Evolutionary conservation across 2,888 invertebrate species (phyloP).

Genomic region (Molanna angustata): DNA sequence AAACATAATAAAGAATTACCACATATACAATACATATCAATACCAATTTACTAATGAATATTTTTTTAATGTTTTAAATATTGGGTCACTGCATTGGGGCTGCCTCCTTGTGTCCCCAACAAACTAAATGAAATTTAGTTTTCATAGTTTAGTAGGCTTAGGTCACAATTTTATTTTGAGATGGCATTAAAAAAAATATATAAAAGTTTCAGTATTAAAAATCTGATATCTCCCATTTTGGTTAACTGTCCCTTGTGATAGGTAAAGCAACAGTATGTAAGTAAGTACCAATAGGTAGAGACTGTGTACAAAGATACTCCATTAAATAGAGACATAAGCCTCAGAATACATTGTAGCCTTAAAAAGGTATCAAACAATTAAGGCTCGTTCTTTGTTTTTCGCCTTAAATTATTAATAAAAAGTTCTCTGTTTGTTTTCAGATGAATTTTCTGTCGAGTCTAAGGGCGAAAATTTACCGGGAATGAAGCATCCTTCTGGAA

Average conservation of each 20-base stretch:
- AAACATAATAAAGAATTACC: too few relatives aligned
- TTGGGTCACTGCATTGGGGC: too few relatives aligned
- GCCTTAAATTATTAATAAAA: conserved; percentile 34
- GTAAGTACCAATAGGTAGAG: conserved; percentile 14
- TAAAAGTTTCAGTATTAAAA: too few relatives aligned
- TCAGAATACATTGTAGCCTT: conserved; percentile 33
- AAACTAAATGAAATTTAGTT: too few relatives aligned
- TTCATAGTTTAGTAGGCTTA: too few relatives aligned
- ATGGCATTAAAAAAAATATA: too few relatives aligned
- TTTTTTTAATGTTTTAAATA: too few relatives aligned
- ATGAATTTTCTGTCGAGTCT: conserved; percentile 22
- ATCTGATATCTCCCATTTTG: conserved; percentile 18
- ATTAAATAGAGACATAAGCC: conserved; percentile 33
- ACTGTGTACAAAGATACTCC: conserved; percentile 30
- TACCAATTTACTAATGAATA: too few relatives aligned
- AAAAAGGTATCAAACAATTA: conserved; percentile 34
- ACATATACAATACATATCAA: too few relatives aligned
- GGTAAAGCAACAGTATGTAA: conserved; percentile 12
- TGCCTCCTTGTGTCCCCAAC: too few relatives aligned
- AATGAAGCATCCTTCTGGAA: conserved; percentile 1
- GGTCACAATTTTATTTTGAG: too few relatives aligned
- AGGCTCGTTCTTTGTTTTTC: conserved; percentile 33
- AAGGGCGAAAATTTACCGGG: conserved; percentile 15
- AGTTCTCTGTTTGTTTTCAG: conserved; percentile 30
- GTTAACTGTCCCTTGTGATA: conserved; percentile 21